A percentile compares a stretch with the other conserved stretches of the same genome.
phyloP scores from a whole-genome alignment of 2,797 vertebrate genomes.

The Poecilia wingei region DNA sequence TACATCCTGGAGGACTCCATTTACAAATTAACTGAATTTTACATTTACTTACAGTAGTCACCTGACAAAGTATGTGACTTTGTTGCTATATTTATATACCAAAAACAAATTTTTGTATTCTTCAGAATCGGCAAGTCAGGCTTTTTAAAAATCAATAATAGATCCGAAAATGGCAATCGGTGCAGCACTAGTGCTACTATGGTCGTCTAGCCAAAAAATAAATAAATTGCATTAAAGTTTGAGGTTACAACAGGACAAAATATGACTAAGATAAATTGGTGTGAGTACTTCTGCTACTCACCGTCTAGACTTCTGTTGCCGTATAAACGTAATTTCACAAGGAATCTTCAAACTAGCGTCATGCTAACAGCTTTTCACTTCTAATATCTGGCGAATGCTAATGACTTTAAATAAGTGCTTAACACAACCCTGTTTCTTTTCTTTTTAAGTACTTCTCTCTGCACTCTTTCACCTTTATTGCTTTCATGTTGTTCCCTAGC shows the following conservation, averaged over 20 bases:
- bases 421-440: background rate
- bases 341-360: background rate
- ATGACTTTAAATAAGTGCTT: background rate
- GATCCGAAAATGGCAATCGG: no score
- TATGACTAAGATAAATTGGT: background rate
- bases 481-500: background rate
- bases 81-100: no score
- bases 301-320: background rate
- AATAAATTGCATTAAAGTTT: background rate
- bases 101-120: no score
- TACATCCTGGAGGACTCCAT: background rate
- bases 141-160: no score
- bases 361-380: background rate
- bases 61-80: no score
- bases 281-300: background rate
- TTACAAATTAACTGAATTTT: background rate
- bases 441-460: background rate
- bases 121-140: no score
- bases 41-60: background rate
- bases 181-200: no score
- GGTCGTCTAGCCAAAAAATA: background rate
- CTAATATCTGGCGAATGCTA: background rate
- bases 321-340: background rate
- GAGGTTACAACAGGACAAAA: background rate
- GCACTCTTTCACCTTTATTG: background rate